Evolutionary conservation across 2,797 vertebrate genomes (phyloP).

Genomic region (Selene dorsalis): DNA sequence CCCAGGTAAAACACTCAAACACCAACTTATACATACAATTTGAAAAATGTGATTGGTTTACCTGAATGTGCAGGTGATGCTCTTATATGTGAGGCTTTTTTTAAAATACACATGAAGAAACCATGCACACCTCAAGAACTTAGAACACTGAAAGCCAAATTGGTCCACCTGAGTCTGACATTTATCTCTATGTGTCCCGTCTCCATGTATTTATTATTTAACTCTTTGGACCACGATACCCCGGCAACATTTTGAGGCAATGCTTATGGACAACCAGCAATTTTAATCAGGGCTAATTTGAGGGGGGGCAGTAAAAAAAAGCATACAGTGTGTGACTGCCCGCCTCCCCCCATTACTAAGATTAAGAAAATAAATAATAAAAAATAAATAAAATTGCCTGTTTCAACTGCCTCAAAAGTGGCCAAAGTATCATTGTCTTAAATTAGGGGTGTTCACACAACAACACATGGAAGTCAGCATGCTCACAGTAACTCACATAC

Average conservation of each 20-base stretch:
- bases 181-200: slow-evolving; percentile 61
- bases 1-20: slow-evolving; percentile 57
- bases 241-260: slow-evolving; percentile 76
- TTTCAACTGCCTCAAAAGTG: slow-evolving; percentile 74
- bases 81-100: slow-evolving; percentile 26
- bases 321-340: slow-evolving; percentile 30
- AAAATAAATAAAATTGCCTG: slow-evolving; percentile 38
- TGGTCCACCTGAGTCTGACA: slow-evolving; percentile 59
- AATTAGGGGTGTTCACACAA: slow-evolving; percentile 77
- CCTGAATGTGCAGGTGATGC: slow-evolving; percentile 36
- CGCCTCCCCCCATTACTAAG: slow-evolving; percentile 28
- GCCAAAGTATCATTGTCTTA: slow-evolving; percentile 67
- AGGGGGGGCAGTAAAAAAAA: slow-evolving; percentile 37
- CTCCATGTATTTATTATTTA: slow-evolving; percentile 62
- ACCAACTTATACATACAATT: slow-evolving; percentile 38
- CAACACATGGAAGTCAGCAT: slow-evolving; percentile 81
- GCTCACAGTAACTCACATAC: slow-evolving; percentile 83
- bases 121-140: slow-evolving; percentile 50
- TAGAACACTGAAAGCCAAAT: slow-evolving; percentile 65
- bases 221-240: slow-evolving; percentile 69
- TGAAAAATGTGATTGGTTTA: slow-evolving; percentile 46
- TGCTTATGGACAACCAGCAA: slow-evolving; percentile 51
- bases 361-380: slow-evolving; percentile 53
- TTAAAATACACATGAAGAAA: slow-evolving; percentile 44
- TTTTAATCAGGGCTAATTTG: slow-evolving; percentile 48